Percentiles rank a stretch among this genome's conserved stretches.
These are phyloP conservation scores for Probosciger aterrimus DNA, from an alignment of 2,113 vertebrate genomes.

Conservation along the genomic window DNA sequence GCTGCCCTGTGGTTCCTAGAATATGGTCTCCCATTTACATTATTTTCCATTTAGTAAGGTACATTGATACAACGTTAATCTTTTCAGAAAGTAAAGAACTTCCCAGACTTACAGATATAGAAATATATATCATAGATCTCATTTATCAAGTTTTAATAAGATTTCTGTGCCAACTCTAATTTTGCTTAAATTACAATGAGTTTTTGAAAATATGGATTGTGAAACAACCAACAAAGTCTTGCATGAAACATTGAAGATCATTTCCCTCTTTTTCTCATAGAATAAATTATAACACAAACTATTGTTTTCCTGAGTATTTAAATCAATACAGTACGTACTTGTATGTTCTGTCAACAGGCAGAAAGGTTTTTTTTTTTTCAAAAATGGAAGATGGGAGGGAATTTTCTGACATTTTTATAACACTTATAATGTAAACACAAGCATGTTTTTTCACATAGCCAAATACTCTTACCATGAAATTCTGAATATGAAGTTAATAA, in stretches of 20 bases:
- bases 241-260: neutral
- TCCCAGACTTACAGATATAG: neutral
- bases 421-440: neutral
- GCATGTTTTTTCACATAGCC: neutral
- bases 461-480: neutral
- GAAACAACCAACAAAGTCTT: neutral
- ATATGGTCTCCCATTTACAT: neutral
- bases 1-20: neutral
- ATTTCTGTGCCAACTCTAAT: neutral
- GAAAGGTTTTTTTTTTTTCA: neutral
- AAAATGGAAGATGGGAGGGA: neutral
- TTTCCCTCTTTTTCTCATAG: neutral
- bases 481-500: neutral
- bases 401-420: neutral
- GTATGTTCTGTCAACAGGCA: neutral
- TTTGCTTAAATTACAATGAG: neutral
- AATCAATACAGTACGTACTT: neutral
- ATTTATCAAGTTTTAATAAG: neutral
- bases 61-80: neutral
- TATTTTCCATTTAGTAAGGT: neutral
- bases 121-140: neutral
- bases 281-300: neutral
- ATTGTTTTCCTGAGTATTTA: neutral
- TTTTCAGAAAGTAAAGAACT: neutral
- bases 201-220: neutral